A percentile compares a stretch with the other conserved stretches of the same genome.
Evolutionary conservation across 2,113 vertebrate genomes (phyloP).

Genomic region (Oryzias melastigma): DNA sequence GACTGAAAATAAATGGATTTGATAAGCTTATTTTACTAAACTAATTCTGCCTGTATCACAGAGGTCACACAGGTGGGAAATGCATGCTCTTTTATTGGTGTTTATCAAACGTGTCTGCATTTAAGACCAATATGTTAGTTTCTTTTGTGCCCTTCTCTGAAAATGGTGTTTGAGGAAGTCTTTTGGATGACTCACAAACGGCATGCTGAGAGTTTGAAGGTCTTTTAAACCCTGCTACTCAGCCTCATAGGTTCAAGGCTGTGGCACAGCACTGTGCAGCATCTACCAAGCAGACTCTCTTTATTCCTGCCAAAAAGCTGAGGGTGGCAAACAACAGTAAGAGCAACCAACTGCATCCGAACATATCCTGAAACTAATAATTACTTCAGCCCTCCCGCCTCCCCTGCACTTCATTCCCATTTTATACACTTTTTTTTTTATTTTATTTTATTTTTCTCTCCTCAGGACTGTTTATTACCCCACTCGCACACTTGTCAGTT

Average conservation of each 20-base stretch:
- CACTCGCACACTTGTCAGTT: slow-evolving; percentile 41
- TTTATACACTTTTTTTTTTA: slow-evolving; percentile 3
- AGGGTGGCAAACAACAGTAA: slow-evolving; percentile 19
- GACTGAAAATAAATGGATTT: slow-evolving; percentile 17
- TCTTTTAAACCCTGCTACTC: slow-evolving; percentile 18
- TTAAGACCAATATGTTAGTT: too few relatives aligned
- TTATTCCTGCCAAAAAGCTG: slow-evolving; percentile 19
- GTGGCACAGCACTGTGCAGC: slow-evolving; percentile 23
- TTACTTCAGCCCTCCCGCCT: slow-evolving; percentile 48
- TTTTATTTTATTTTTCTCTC: slow-evolving; percentile 23
- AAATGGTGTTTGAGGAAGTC: slow-evolving; percentile 1
- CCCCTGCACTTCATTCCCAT: slow-evolving; percentile 24
- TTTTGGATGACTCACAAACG: slow-evolving; percentile 40
- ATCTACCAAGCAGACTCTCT: slow-evolving; percentile 23
- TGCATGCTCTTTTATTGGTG: too few relatives aligned
- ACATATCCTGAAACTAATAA: slow-evolving; percentile 53
- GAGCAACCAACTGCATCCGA: slow-evolving; percentile 45
- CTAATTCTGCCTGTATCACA: too few relatives aligned
- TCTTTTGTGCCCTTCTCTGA: not conserved
- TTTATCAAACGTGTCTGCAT: too few relatives aligned
- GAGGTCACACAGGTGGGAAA: too few relatives aligned
- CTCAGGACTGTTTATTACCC: slow-evolving; percentile 52
- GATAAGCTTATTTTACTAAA: not conserved
- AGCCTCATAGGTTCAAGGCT: slow-evolving; percentile 24
- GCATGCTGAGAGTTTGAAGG: slow-evolving; percentile 34